phyloP scores from a whole-genome alignment of 2,797 vertebrate genomes.

The Syngnathus rostellatus region DNA sequence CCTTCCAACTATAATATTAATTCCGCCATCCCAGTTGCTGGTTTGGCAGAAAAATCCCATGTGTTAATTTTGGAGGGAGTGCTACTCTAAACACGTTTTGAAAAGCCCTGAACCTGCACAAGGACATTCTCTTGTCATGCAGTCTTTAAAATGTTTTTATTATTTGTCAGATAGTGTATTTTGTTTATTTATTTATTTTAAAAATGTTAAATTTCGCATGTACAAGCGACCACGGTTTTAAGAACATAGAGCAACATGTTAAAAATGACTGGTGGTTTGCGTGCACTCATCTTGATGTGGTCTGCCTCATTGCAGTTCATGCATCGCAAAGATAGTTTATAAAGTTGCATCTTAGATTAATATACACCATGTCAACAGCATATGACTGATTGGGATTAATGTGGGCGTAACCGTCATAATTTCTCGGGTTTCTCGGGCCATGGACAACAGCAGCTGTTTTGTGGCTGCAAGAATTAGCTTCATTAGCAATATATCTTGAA shows the following conservation, averaged over 20 bases:
- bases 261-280: neutral
- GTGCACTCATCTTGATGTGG: neutral
- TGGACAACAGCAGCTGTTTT: neutral
- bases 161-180: neutral
- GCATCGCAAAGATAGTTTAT: neutral
- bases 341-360: neutral
- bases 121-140: slow-evolving; percentile 8
- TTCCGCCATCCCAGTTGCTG: slow-evolving; percentile 32
- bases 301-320: neutral
- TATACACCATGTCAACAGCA: neutral
- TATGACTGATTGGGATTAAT: neutral
- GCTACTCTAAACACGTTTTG: slow-evolving; percentile 30
- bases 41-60: slow-evolving; percentile 24
- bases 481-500: too few species aligned
- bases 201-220: neutral
- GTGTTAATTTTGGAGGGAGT: slow-evolving; percentile 53
- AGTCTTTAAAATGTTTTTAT: neutral
- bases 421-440: neutral
- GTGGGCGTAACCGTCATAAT: neutral
- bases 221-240: neutral
- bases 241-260: too few species aligned
- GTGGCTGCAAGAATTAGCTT: too few species aligned
- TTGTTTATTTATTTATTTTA: neutral
- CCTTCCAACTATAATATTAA: slow-evolving; percentile 27
- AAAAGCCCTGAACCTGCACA: slow-evolving; percentile 21